Percentiles rank a stretch among this genome's conserved stretches.
These are phyloP conservation scores for Alcedo quadribrachys DNA, from an alignment of 2,797 vertebrate genomes.

Conservation along the genomic window DNA sequence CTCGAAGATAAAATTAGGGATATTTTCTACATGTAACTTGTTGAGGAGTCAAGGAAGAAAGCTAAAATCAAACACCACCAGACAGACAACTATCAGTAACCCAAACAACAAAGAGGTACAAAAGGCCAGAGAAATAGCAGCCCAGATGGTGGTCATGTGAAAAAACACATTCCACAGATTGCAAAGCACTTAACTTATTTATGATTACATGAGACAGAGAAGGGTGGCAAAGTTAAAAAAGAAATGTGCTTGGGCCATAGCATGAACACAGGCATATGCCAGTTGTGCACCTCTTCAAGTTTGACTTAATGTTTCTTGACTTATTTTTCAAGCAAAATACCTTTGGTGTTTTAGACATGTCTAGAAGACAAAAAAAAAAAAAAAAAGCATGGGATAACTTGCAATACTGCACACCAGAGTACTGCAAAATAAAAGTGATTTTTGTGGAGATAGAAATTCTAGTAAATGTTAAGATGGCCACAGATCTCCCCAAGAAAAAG, in stretches of 20 bases:
- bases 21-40: conserved; percentile 34
- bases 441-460: background rate
- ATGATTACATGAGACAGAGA: conserved; percentile 26
- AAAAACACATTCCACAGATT: conserved; percentile 53
- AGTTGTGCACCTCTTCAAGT: background rate
- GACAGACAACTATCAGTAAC: conserved; percentile 51
- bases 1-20: conserved; percentile 39
- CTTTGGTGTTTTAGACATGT: background rate
- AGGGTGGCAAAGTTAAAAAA: conserved; percentile 46
- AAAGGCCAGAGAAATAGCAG: conserved; percentile 33
- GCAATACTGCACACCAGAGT: background rate
- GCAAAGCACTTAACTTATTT: conserved; percentile 21
- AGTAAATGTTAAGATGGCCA: background rate
- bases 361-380: background rate
- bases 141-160: conserved; percentile 39
- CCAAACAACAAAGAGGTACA: conserved; percentile 43
- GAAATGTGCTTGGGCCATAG: background rate
- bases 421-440: background rate
- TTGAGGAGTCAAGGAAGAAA: conserved; percentile 27
- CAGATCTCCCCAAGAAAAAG: background rate
- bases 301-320: background rate
- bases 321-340: background rate
- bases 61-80: conserved; percentile 35
- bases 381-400: background rate
- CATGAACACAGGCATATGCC: background rate